Percentiles rank a stretch among this genome's conserved stretches.
These are phyloP conservation scores for Xyliphius kryptos DNA, from an alignment of 2,113 vertebrate genomes.

Conservation along the genomic window DNA sequence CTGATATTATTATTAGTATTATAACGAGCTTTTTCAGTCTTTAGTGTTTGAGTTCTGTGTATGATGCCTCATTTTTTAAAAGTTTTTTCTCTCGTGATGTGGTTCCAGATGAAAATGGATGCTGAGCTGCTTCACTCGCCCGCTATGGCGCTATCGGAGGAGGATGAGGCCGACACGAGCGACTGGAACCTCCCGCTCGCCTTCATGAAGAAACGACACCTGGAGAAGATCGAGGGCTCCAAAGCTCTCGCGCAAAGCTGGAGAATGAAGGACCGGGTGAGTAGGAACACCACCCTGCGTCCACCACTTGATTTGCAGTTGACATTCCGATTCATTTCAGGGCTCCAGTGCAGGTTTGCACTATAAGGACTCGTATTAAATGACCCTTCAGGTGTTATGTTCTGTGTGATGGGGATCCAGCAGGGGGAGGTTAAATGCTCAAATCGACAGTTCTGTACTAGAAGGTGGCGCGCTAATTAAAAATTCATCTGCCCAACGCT, in stretches of 20 bases:
- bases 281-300: not conserved
- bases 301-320: too few relatives aligned
- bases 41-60: too few relatives aligned
- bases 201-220: constrained; percentile 97
- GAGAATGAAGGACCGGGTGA: constrained; percentile 98
- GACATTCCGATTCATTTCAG: too few relatives aligned
- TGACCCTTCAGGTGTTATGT: not conserved
- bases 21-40: too few relatives aligned
- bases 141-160: constrained; percentile 79
- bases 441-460: not conserved
- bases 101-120: constrained; percentile 67
- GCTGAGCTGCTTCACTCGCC: constrained; percentile 75
- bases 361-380: too few relatives aligned
- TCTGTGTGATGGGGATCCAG: not conserved
- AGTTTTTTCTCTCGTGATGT: not conserved
- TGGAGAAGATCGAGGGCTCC: constrained; percentile 97
- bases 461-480: not conserved
- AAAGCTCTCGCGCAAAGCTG: constrained; percentile 96
- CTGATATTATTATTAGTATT: too few relatives aligned
- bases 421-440: not conserved
- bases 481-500: not conserved
- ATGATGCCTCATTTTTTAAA: too few relatives aligned
- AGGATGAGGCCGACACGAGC: constrained; percentile 82
- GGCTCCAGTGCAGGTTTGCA: too few relatives aligned
- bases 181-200: constrained; percentile 88